A percentile compares a stretch with the other conserved stretches of the same genome.
Evolutionary conservation across 2,888 invertebrate genomes (phyloP).

Genomic region (Euplexia lucipara): DNA sequence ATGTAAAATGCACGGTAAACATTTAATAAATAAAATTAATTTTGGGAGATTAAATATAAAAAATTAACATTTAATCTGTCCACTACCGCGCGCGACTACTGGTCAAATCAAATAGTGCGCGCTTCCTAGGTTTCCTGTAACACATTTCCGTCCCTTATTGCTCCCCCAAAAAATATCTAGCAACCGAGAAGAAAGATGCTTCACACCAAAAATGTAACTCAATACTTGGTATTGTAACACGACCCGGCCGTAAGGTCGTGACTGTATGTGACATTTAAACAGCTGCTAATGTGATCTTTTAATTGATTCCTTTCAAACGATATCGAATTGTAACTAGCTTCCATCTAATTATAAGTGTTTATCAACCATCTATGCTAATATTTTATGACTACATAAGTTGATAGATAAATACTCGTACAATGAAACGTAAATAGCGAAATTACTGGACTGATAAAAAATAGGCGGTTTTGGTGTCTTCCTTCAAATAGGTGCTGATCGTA

Average conservation of each 20-base stretch:
- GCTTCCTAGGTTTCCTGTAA: too few relatives aligned
- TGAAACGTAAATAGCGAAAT: constrained; percentile 11
- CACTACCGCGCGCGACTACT: too few relatives aligned
- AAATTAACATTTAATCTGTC: too few relatives aligned
- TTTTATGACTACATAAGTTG: constrained; percentile 10
- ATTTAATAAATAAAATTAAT: too few relatives aligned
- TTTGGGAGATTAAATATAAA: too few relatives aligned
- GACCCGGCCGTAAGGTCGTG: background rate
- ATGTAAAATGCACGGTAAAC: too few relatives aligned
- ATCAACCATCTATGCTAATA: constrained; percentile 17
- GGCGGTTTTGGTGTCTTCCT: background rate
- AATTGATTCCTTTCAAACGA: background rate
- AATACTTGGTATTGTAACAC: background rate
- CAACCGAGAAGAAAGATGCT: background rate
- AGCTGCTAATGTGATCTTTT: constrained; percentile 4
- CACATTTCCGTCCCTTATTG: too few relatives aligned
- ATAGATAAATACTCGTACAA: constrained; percentile 13
- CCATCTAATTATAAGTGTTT: background rate
- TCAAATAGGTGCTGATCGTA: constrained; percentile 10
- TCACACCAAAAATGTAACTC: background rate
- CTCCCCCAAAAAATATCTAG: too few relatives aligned
- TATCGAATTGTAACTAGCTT: background rate
- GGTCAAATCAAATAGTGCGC: too few relatives aligned
- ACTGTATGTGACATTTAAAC: background rate
- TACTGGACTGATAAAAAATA: constrained; percentile 15